Conservation (phyloP, 1,140 invertebrate species). For the Hyposmocoma kahamanoa region DNA sequence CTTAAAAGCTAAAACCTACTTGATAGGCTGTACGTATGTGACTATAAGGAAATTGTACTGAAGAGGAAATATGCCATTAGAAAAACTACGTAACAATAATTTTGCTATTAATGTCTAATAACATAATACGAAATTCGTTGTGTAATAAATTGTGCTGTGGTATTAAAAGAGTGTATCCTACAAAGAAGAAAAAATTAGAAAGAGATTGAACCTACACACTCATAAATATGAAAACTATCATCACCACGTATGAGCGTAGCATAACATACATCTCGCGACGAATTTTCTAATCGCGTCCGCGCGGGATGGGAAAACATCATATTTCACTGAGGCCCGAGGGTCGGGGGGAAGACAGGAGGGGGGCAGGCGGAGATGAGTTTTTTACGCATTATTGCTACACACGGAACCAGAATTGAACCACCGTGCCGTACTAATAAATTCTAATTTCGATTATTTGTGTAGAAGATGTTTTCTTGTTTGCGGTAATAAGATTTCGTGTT, state of each 20-base stretch:
- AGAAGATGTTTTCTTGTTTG: background rate
- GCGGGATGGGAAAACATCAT: constrained; percentile 66
- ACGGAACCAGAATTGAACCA: constrained; percentile 41
- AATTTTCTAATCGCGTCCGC: constrained; percentile 70
- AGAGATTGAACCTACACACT: no score
- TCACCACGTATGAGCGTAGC: constrained; percentile 9
- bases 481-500: no score
- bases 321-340: constrained; percentile 46
- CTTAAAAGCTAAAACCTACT: no score
- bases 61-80: no score
- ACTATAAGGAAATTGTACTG: no score
- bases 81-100: no score
- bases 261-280: constrained; percentile 29
- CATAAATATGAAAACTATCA: constrained; percentile 21
- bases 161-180: no score
- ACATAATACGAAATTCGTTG: no score
- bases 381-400: constrained; percentile 67
- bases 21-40: no score
- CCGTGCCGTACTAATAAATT: constrained; percentile 49
- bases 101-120: no score
- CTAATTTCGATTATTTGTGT: constrained; percentile 30
- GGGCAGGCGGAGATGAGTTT: constrained; percentile 59
- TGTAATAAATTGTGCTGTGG: no score
- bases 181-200: no score
- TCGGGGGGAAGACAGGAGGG: constrained; percentile 18